phyloP scores from a whole-genome alignment of 2,888 invertebrate species.

The Fragum fragum region DNA sequence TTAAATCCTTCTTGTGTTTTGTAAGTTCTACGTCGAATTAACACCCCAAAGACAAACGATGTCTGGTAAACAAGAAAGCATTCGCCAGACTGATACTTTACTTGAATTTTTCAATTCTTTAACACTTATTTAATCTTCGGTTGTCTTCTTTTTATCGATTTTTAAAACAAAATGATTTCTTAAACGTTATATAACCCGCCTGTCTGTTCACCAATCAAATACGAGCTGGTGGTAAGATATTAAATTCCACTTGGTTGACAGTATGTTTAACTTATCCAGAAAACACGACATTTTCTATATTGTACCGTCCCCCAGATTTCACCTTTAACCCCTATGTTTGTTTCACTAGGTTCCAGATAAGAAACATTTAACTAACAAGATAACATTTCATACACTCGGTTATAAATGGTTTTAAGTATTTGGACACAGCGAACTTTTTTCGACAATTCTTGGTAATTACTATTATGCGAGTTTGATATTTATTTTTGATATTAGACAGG shows the following conservation, averaged over 20 bases:
- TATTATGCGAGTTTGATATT: no score
- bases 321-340: slow-evolving; percentile 57
- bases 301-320: slow-evolving; percentile 56
- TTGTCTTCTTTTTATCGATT: slow-evolving; percentile 60
- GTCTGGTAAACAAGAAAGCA: slow-evolving; percentile 34
- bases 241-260: slow-evolving; percentile 55
- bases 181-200: slow-evolving; percentile 53
- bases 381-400: no score
- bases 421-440: no score
- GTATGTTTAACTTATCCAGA: slow-evolving; percentile 40
- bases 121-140: slow-evolving; percentile 61
- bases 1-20: neutral
- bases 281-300: slow-evolving; percentile 42
- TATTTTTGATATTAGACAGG: no score
- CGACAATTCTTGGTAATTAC: no score
- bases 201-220: slow-evolving; percentile 62
- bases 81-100: slow-evolving; percentile 37
- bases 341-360: neutral
- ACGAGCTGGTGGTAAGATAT: slow-evolving; percentile 48
- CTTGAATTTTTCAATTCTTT: slow-evolving; percentile 54
- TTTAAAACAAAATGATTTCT: slow-evolving; percentile 53
- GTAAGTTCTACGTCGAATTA: neutral
- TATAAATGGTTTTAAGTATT: no score
- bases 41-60: slow-evolving; percentile 25
- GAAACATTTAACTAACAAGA: no score